Conservation (phyloP, 2,888 invertebrate genomes). For the Hydropsyche betteni region DNA sequence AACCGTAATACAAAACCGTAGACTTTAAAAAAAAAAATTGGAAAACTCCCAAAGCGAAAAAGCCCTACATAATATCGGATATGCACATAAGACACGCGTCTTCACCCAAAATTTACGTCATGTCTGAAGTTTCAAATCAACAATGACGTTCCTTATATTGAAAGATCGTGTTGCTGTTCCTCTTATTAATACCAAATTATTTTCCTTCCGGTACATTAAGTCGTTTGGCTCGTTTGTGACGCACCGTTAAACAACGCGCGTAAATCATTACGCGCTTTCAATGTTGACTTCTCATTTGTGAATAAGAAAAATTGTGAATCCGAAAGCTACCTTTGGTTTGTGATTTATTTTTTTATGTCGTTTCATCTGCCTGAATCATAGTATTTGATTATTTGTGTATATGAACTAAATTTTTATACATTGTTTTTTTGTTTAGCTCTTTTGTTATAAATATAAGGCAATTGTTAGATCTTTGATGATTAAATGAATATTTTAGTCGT, state of each 20-base stretch:
- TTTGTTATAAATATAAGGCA: no score
- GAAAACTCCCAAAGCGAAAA: not conserved
- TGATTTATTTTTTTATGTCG: no score
- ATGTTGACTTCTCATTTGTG: slow-evolving; percentile 34
- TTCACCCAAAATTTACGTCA: not conserved
- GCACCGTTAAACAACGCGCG: slow-evolving; percentile 44
- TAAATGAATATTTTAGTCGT: no score
- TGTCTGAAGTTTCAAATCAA: not conserved
- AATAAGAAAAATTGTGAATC: not conserved
- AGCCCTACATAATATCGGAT: not conserved
- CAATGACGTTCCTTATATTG: not conserved
- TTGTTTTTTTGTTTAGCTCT: no score
- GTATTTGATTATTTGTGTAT: no score
- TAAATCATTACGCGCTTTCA: slow-evolving; percentile 43
- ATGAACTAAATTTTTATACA: no score
- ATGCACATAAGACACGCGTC: not conserved
- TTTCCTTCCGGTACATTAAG: slow-evolving; percentile 45
- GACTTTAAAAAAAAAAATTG: not conserved
- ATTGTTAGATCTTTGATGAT: no score
- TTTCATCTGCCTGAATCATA: no score
- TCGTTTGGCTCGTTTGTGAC: slow-evolving; percentile 43
- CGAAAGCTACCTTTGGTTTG: no score
- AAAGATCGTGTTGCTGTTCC: slow-evolving; percentile 20
- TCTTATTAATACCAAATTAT: slow-evolving; percentile 38
- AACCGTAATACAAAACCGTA: no score